A percentile compares a stretch with the other conserved stretches of the same genome.
phyloP scores from a whole-genome alignment of 2,888 invertebrate species.

The Eupithecia abbreviata region DNA sequence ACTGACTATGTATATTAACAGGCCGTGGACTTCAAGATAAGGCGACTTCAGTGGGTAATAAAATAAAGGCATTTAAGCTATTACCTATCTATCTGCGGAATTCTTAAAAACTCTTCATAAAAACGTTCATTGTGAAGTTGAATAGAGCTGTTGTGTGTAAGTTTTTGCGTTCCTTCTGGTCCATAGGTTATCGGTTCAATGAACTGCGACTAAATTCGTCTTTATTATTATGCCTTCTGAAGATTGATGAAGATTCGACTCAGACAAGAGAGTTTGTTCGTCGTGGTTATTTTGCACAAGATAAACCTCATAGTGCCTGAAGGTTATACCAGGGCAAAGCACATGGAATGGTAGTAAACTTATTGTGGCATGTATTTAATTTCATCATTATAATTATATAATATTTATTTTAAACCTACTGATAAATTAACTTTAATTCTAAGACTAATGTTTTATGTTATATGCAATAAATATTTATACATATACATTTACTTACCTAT shows the following conservation, averaged over 20 bases:
- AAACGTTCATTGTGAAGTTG: slow-evolving; percentile 11
- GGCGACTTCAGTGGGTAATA: not conserved
- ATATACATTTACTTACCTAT: too few species aligned
- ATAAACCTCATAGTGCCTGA: not conserved
- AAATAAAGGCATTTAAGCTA: not conserved
- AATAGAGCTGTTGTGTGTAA: slow-evolving; percentile 20
- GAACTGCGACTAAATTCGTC: not conserved
- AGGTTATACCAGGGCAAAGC: not conserved
- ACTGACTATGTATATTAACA: not conserved
- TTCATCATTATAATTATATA: too few species aligned
- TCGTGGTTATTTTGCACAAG: not conserved
- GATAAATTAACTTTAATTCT: too few species aligned
- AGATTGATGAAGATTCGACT: not conserved
- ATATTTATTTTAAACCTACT: too few species aligned
- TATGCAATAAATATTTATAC: too few species aligned
- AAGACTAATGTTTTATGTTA: too few species aligned
- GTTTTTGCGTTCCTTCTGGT: slow-evolving; percentile 23
- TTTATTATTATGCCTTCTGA: not conserved
- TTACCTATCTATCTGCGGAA: not conserved
- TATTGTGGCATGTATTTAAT: not conserved
- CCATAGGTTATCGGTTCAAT: slow-evolving; percentile 20
- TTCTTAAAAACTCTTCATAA: slow-evolving; percentile 4
- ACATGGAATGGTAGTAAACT: not conserved
- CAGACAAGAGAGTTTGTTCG: not conserved
- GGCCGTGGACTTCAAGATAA: not conserved